Evolutionary conservation across 2,113 vertebrate genomes (phyloP).

Genomic region (Mugil cephalus): DNA sequence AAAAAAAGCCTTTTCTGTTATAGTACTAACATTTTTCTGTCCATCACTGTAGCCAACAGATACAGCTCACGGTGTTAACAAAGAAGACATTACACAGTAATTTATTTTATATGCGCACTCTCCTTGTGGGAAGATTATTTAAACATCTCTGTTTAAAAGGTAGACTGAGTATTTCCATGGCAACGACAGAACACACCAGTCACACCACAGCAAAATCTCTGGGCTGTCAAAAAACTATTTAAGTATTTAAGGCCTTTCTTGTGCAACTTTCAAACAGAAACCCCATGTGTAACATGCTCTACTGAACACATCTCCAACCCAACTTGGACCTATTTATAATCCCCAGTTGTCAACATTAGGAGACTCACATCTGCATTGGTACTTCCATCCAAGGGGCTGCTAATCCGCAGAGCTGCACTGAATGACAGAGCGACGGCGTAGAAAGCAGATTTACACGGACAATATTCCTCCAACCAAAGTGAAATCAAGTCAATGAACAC

Average conservation of each 20-base stretch:
- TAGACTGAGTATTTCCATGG: conserved; percentile 33
- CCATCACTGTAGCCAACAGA: not conserved
- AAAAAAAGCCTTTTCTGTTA: no score
- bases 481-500: no score
- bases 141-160: conserved; percentile 32
- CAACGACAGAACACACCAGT: conserved; percentile 30
- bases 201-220: conserved; percentile 17
- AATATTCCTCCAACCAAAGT: no score
- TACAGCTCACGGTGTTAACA: not conserved
- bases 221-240: conserved; percentile 55
- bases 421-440: conserved; percentile 2
- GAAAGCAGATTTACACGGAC: no score
- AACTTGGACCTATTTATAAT: conserved; percentile 36
- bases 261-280: conserved; percentile 25
- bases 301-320: conserved; percentile 39
- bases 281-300: conserved; percentile 40
- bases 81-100: conserved; percentile 33
- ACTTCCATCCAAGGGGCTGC: not conserved
- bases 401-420: conserved; percentile 16
- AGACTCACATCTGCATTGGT: conserved; percentile 27
- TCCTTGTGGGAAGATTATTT: conserved; percentile 40
- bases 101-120: conserved; percentile 26
- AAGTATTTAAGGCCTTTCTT: conserved; percentile 51
- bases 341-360: conserved; percentile 37
- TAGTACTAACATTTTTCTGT: not conserved